These are phyloP conservation scores for Chlamydotis undulata DNA, from an alignment of 2,113 vertebrate genomes.

Conservation along the genomic window DNA sequence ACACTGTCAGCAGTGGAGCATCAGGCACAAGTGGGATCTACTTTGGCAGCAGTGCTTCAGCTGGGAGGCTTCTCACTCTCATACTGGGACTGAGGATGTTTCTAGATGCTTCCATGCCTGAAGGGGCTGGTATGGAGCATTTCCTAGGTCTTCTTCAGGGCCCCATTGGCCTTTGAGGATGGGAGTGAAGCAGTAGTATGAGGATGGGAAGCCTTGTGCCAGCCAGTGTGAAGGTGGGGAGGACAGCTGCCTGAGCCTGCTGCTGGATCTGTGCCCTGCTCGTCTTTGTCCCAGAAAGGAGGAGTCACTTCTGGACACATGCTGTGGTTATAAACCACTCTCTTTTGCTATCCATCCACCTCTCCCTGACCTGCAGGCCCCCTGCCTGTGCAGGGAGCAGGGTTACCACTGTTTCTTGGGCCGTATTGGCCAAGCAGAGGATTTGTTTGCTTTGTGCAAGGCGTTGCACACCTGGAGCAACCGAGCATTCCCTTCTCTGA, in stretches of 20 bases:
- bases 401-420: background rate
- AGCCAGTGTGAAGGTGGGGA: background rate
- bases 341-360: background rate
- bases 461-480: background rate
- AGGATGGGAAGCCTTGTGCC: background rate
- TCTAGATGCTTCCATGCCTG: conserved; percentile 20
- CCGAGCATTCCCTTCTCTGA: background rate
- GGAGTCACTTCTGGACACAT: background rate
- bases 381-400: background rate
- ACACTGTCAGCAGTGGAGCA: background rate
- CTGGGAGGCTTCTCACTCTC: background rate
- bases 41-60: conserved; percentile 25
- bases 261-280: background rate
- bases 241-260: background rate
- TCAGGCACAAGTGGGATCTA: conserved; percentile 22
- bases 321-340: background rate
- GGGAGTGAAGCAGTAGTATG: background rate
- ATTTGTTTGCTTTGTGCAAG: background rate
- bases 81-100: background rate
- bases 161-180: background rate
- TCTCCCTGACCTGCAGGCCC: background rate
- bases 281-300: background rate
- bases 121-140: background rate
- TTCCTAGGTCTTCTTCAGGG: background rate
- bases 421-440: background rate